phyloP scores from a whole-genome alignment of 2,888 invertebrate genomes.

The Lomographa bimaculata region DNA sequence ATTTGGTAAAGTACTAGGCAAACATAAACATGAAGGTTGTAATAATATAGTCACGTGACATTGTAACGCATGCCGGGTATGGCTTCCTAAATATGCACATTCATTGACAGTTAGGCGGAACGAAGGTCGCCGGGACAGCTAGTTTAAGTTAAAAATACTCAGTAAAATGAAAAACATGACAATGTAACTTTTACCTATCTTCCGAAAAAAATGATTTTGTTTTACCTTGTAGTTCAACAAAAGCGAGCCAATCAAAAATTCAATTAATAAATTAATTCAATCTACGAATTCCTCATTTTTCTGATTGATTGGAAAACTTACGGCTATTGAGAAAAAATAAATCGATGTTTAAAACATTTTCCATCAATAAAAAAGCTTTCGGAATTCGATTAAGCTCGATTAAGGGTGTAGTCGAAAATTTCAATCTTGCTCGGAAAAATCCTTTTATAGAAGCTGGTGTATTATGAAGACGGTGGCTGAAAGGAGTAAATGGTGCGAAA shows the following conservation, averaged over 20 bases:
- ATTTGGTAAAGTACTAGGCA: too few relatives aligned
- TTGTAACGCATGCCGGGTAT: too few relatives aligned
- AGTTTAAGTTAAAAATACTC: too few relatives aligned
- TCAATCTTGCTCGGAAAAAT: constrained; percentile 66
- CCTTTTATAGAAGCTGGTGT: constrained; percentile 63
- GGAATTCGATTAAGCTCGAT: constrained; percentile 60
- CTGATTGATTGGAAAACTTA: constrained; percentile 24
- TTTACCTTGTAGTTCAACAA: not conserved
- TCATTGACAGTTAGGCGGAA: too few relatives aligned
- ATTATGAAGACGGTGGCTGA: constrained; percentile 76
- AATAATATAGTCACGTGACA: too few relatives aligned
- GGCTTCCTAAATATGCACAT: too few relatives aligned
- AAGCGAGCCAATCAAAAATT: constrained; percentile 8
- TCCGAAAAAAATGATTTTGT: not conserved
- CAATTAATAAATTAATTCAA: constrained; percentile 17
- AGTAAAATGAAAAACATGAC: too few relatives aligned
- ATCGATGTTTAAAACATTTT: constrained; percentile 30
- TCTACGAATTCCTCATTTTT: constrained; percentile 17
- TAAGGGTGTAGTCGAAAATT: constrained; percentile 63
- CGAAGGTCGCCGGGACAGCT: too few relatives aligned
- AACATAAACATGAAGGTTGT: too few relatives aligned
- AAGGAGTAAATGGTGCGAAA: constrained; percentile 81
- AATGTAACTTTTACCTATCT: too few relatives aligned
- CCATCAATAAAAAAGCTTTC: constrained; percentile 41
- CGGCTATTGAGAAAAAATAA: constrained; percentile 19